Conservation (phyloP, 2,113 vertebrate species). For the Cisticola juncidis region DNA sequence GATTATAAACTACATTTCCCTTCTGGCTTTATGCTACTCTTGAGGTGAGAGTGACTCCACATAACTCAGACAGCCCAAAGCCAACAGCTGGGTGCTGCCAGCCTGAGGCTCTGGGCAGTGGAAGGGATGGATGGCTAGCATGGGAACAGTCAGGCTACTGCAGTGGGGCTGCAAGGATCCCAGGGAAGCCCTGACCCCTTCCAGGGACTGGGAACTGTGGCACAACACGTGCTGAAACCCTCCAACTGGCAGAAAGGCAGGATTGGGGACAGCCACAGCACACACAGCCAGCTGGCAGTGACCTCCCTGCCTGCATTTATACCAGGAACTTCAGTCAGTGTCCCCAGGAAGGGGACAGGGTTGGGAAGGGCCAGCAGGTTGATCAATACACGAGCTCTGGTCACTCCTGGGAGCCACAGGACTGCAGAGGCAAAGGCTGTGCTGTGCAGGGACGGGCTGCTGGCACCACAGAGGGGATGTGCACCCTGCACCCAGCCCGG, state of each 20-base stretch:
- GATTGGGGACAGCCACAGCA: background rate
- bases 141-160: background rate
- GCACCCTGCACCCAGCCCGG: background rate
- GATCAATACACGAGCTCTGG: background rate
- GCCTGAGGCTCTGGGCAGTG: background rate
- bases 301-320: background rate
- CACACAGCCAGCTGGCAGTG: background rate
- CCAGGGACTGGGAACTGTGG: background rate
- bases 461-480: background rate
- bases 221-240: background rate
- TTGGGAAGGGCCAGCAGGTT: background rate
- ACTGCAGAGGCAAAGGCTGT: background rate
- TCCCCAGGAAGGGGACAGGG: background rate
- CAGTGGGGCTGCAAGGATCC: background rate
- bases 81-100: background rate
- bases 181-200: background rate
- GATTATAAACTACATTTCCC: background rate
- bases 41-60: background rate
- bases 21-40: background rate
- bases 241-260: background rate
- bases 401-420: accelerated
- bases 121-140: background rate
- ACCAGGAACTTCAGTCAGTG: accelerated
- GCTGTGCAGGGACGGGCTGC: accelerated
- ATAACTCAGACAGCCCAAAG: background rate